Evolutionary conservation across 2,888 invertebrate genomes (phyloP).

Genomic region (Cheilosia urbana): DNA sequence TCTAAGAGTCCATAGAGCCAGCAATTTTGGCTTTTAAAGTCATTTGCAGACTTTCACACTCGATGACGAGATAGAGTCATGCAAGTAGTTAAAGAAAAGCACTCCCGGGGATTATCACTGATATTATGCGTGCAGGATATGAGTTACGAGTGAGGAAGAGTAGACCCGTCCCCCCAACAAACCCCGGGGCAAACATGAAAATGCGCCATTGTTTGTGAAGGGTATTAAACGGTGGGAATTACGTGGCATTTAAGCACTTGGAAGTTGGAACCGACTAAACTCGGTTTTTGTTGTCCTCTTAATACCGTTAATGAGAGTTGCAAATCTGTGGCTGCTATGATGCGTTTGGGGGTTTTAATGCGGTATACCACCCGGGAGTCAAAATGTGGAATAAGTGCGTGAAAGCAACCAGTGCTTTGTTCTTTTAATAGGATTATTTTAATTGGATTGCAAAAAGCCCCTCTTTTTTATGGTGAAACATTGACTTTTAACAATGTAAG

Average conservation of each 20-base stretch:
- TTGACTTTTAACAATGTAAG: too few relatives aligned
- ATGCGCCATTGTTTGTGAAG: not conserved
- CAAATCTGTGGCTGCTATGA: conserved; percentile 17
- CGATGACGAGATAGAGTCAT: not conserved
- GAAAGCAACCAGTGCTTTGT: too few relatives aligned
- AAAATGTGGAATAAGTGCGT: too few relatives aligned
- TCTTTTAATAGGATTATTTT: too few relatives aligned
- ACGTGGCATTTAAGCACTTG: conserved; percentile 31
- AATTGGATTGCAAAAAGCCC: too few relatives aligned
- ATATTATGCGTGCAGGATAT: conserved; percentile 14
- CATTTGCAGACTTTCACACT: not conserved
- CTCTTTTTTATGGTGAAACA: too few relatives aligned
- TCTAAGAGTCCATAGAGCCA: not conserved
- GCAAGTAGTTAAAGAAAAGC: not conserved
- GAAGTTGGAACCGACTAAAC: not conserved
- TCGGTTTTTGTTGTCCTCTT: conserved; percentile 18
- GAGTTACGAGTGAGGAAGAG: conserved; percentile 1
- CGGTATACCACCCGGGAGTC: not conserved
- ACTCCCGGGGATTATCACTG: conserved; percentile 14
- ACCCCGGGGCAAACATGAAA: not conserved
- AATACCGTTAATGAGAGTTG: conserved; percentile 28
- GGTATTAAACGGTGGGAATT: conserved; percentile 28
- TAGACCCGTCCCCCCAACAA: not conserved
- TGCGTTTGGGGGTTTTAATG: conserved; percentile 10
- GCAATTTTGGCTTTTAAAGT: conserved; percentile 9